These are phyloP conservation scores for Limenitis camilla DNA, from an alignment of 2,888 invertebrate species.

Conservation along the genomic window DNA sequence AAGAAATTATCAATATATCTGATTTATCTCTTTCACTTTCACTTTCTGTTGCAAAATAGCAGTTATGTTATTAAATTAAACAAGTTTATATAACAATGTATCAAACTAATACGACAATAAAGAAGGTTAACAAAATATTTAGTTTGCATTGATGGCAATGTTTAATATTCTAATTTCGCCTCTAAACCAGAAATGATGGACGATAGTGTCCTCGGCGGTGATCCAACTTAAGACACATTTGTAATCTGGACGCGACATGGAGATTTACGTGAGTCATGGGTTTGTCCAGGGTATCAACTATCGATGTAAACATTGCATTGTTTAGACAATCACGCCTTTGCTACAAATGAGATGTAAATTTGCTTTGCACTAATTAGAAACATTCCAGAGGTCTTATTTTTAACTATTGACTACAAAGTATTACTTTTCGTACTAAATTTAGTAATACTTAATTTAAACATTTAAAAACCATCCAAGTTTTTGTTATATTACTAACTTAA, in stretches of 20 bases:
- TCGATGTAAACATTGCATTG: background rate
- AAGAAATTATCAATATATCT: no score
- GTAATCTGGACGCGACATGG: constrained; percentile 33
- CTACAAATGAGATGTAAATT: background rate
- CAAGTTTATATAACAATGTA: no score
- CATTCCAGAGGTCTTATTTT: background rate
- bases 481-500: no score
- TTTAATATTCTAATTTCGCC: constrained; percentile 15
- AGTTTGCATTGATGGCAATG: constrained; percentile 5
- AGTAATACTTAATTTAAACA: no score
- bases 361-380: background rate
- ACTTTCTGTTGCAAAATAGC: no score
- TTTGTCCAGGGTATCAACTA: constrained; percentile 29
- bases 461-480: no score
- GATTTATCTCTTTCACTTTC: no score
- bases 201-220: constrained; percentile 5
- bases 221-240: constrained; percentile 34
- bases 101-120: no score
- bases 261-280: constrained; percentile 35
- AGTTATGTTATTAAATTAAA: no score
- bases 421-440: no score
- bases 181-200: constrained; percentile 18
- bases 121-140: background rate
- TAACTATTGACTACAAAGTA: background rate
- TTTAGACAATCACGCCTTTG: constrained; percentile 1